These are phyloP conservation scores for Zosterops hypoxanthus DNA, from an alignment of 2,113 vertebrate genomes.

Conservation along the genomic window DNA sequence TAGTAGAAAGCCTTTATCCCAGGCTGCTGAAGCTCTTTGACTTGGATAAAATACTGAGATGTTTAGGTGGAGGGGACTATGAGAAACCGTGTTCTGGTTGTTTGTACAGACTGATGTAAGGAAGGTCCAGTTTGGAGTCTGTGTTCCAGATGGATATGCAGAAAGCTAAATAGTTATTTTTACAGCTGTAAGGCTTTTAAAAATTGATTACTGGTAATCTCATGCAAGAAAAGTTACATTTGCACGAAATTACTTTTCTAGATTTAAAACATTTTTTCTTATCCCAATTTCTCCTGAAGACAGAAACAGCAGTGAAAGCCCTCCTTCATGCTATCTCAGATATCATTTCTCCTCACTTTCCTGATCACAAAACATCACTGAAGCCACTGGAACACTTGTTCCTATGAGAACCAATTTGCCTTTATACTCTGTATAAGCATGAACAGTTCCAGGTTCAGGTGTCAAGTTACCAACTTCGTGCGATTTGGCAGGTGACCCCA, in stretches of 20 bases:
- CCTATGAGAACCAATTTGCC: neutral
- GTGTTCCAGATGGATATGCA: neutral
- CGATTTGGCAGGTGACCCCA: neutral
- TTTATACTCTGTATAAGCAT: neutral
- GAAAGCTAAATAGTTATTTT: neutral
- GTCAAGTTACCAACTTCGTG: accelerated
- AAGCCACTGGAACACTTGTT: neutral
- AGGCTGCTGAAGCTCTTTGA: neutral
- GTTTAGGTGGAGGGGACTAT: neutral
- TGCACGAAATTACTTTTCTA: neutral
- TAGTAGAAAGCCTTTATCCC: neutral
- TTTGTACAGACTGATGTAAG: neutral
- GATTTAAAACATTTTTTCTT: neutral
- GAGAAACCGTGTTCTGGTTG: neutral
- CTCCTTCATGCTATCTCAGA: neutral
- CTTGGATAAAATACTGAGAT: neutral
- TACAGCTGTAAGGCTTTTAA: neutral
- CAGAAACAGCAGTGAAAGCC: neutral
- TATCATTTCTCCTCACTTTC: neutral
- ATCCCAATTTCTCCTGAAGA: neutral
- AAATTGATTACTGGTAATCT: neutral
- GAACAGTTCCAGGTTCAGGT: accelerated
- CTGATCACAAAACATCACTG: neutral
- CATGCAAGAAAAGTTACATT: neutral
- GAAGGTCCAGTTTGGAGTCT: neutral